Evolutionary conservation across 2,797 vertebrate genomes (phyloP).

Genomic region (Erethizon dorsatum): DNA sequence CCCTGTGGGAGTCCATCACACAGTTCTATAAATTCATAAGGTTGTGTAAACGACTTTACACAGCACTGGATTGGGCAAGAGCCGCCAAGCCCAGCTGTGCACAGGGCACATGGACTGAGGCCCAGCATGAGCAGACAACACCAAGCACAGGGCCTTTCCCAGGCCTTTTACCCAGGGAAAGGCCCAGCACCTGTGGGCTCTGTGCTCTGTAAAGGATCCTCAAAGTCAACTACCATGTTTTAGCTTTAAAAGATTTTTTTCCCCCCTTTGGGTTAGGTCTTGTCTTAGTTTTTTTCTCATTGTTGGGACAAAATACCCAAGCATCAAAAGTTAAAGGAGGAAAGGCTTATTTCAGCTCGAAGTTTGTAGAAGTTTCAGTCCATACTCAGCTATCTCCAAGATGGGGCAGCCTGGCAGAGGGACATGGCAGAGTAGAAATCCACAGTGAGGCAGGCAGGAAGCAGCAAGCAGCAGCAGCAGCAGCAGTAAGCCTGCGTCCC

Average conservation of each 20-base stretch:
- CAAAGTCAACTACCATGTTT: background rate
- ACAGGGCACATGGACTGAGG: accelerated
- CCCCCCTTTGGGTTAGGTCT: background rate
- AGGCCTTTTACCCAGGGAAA: background rate
- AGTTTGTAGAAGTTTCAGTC: background rate
- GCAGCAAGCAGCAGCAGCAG: background rate
- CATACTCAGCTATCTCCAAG: background rate
- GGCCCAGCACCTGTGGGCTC: accelerated
- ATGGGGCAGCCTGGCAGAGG: background rate
- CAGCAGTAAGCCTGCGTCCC: too few relatives aligned
- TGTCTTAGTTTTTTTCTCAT: background rate
- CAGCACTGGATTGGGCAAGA: background rate
- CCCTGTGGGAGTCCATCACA: background rate
- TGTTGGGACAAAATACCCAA: background rate
- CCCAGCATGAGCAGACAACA: background rate
- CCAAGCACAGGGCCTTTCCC: background rate
- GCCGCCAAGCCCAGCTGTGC: too few relatives aligned
- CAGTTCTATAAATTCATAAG: too few relatives aligned
- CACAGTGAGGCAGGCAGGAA: background rate
- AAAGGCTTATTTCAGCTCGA: background rate
- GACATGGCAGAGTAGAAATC: background rate
- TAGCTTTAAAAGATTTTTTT: background rate
- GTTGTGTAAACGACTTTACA: background rate
- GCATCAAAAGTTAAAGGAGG: background rate
- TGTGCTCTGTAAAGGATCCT: background rate